Base-by-base conservation (phyloP, 2,888 invertebrate genomes). In the Xestoiulus laeticollis region DNA sequence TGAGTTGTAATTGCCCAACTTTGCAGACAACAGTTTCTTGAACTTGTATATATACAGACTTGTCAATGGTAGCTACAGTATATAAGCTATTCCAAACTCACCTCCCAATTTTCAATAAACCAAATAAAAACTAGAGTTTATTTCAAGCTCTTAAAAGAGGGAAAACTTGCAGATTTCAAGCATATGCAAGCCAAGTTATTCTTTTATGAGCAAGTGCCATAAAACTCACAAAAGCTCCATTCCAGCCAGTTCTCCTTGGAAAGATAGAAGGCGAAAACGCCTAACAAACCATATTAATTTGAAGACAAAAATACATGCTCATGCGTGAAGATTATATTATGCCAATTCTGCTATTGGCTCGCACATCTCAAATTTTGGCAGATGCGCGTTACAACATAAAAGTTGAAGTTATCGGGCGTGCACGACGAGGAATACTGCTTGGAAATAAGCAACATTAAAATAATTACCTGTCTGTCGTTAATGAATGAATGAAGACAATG, bases 301-400 rank as follows among this genome's bases (percentile, higher is more conserved):
- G 10, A 48, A 48, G 48, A 48, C 48, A 10, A 48, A 48, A 48
- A 48, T 48, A 68, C 59, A 22, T n/a, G 59, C 59, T 68, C 59
- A 68, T 68, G 59, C 59, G 59, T 68, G 59, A 68, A 68, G 59
- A 68, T 68, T 68, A 68, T n/a, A 68, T 68, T 68, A 68, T 68
- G 59, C 59, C 59, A 68, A 68, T 68, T 68, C 22, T n/a, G 59
- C n/a, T 26, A 68, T 68, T 68, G 59, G 59, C 59, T 68, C 22
- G 22, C 59, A 22, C 26, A n/a, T 26, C 22, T n/a, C 1, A 53
- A 68, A 68, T 68, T 59, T 68, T 68, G 59, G 59, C 59, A 68
- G 26, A 14, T 22, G 59, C 59, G 59, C 59, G 59, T 68, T 26
- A n/a, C n/a, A 22, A 26, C 22, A 26, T 68, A 68, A 59, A 22